A percentile compares a stretch with the other conserved stretches of the same genome.
Evolutionary conservation across 2,113 vertebrate genomes (phyloP).

Genomic region (Lagopus muta): DNA sequence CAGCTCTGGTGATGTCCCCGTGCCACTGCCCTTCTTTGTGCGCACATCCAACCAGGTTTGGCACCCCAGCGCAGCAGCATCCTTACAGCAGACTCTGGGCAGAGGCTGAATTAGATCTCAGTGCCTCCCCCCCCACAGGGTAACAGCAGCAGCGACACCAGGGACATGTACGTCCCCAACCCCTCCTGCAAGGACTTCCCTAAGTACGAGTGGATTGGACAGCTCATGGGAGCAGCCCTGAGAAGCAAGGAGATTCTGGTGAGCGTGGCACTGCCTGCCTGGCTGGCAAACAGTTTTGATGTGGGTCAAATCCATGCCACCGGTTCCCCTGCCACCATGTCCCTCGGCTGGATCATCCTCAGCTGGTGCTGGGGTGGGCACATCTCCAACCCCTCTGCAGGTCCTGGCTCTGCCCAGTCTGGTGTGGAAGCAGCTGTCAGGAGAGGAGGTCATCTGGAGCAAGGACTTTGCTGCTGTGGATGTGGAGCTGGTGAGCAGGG

Average conservation of each 20-base stretch:
- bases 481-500: constrained; percentile 83
- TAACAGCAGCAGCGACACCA: constrained; percentile 85
- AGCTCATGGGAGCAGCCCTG: constrained; percentile 95
- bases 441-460: constrained; percentile 91
- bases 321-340: neutral
- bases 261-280: constrained; percentile 24
- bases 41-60: constrained; percentile 94
- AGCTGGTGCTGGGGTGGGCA: neutral
- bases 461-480: constrained; percentile 94
- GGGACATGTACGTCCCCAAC: constrained; percentile 95
- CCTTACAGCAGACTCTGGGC: neutral
- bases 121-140: constrained; percentile 73
- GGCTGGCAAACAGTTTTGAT: fast-evolving
- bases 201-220: constrained; percentile 96
- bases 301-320: neutral
- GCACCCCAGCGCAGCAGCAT: neutral
- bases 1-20: constrained; percentile 86
- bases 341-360: neutral
- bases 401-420: constrained; percentile 90
- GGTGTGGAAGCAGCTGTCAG: constrained; percentile 96
- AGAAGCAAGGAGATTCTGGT: constrained; percentile 96
- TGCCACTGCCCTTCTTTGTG: constrained; percentile 94
- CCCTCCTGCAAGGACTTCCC: constrained; percentile 94
- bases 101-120: neutral
- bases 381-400: constrained; percentile 49